A percentile compares a stretch with the other conserved stretches of the same genome.
phyloP scores from a whole-genome alignment of 30 jellyfish, hydroid and myxozoan genomes.

The Turritopsis rubra region DNA sequence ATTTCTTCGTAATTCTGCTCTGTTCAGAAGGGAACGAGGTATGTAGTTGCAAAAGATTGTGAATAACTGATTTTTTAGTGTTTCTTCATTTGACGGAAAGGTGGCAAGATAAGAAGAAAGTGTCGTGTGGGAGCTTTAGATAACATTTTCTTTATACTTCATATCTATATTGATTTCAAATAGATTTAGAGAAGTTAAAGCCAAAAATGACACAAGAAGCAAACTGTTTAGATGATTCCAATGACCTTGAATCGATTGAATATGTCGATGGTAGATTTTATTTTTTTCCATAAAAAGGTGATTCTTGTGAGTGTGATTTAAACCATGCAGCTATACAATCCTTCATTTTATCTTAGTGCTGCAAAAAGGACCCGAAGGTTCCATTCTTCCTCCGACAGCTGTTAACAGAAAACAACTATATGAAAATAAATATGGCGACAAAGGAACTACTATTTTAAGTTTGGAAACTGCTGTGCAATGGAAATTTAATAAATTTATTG shows the following conservation, averaged over 20 bases:
- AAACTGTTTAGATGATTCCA: background rate
- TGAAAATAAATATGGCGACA: conserved; percentile 23
- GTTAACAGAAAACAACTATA: conserved; percentile 13
- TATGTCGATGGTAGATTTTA: conserved; percentile 21
- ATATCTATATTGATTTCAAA: no score
- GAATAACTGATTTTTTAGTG: no score
- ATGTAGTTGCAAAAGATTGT: background rate
- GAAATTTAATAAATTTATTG: conserved; percentile 27
- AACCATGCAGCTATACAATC: background rate
- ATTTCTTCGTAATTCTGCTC: conserved; percentile 25
- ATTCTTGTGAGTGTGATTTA: background rate
- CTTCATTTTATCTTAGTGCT: conserved; percentile 6
- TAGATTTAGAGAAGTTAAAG: background rate
- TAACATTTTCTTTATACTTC: no score
- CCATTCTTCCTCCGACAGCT: conserved; percentile 32
- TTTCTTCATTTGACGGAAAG: no score
- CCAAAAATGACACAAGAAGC: background rate
- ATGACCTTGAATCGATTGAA: conserved; percentile 6
- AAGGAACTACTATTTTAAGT: conserved; percentile 22
- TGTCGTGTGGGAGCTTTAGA: no score
- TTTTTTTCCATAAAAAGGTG: background rate
- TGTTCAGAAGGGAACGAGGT: conserved; percentile 18
- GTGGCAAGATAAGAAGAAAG: no score
- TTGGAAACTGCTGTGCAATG: conserved; percentile 37
- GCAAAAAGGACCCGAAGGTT: conserved; percentile 35